Base-by-base conservation (phyloP, 2,113 vertebrate species). In the Toxotes jaculatrix region DNA sequence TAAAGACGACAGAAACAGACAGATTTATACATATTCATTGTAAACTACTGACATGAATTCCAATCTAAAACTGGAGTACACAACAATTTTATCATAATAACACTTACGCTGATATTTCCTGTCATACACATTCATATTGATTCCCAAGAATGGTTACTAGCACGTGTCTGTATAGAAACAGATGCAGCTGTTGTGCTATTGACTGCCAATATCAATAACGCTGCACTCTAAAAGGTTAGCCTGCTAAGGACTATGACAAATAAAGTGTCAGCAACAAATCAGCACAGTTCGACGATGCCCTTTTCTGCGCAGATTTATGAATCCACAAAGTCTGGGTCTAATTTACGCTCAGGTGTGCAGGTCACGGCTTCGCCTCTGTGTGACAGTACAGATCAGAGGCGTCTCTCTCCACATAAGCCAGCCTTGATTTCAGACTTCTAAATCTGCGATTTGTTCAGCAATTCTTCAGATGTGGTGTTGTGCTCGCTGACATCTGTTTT, bases 151-250 rank as follows among this genome's bases (percentile, higher is more conserved):
- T 27, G 45, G 64, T 75, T 71, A 75, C 27, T 65, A 45, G 49
- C 60, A 40, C n/a, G 69, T 40, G 49, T 73, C 9, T 68, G 45
- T 80, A 80, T 74, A 42, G 36, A 53, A 80, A 59, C 60, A 71
- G 80, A 83, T 83, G 73, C 23, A 43, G 53, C 12, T 19, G 51
- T 34, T 82, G 45, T 47, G 61, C 19, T 21, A 59, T 12, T 23
- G 45, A 78, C n/a, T 59, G 0, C 7, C 32, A 43, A 43, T 82
- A 69, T 82, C 57, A 74, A 73, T 82, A 76, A 73, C 36, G 19
- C 13, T 27, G 45, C 53, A 66, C 70, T 61, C 5, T 13, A 8
- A 84, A 80, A 87, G 68, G 75, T 79, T 74, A 87, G 36, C n/a
- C 56, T 7, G 17, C 14, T 56, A 51, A 73, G 36, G 14, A 77